Percentiles rank a stretch among this genome's conserved stretches.
phyloP scores from a whole-genome alignment of 23 tunicate species.

The Phallusia fumigata region DNA sequence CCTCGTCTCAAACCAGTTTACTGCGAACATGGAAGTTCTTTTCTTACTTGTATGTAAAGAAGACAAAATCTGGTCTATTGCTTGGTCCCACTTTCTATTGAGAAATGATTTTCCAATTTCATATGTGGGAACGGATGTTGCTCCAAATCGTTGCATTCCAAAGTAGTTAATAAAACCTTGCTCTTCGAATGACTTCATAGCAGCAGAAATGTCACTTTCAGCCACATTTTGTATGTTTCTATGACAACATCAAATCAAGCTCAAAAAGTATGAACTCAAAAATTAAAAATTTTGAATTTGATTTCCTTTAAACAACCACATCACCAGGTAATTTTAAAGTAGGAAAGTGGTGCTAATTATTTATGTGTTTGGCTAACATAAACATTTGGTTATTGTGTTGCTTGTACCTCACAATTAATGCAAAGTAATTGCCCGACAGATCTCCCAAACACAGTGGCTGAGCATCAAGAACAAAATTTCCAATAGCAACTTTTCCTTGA shows the following conservation, averaged over 20 bases:
- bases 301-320: too few species aligned
- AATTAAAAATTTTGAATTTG: background rate
- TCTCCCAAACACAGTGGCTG: slow-evolving; percentile 65
- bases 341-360: too few species aligned
- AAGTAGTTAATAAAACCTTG: slow-evolving; percentile 89
- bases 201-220: slow-evolving; percentile 19
- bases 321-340: too few species aligned
- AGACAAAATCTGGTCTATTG: slow-evolving; percentile 64
- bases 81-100: slow-evolving; percentile 54
- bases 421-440: slow-evolving; percentile 71
- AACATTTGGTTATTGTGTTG: too few species aligned
- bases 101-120: slow-evolving; percentile 72
- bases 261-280: background rate
- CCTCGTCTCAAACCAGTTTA: too few species aligned
- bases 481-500: slow-evolving; percentile 47
- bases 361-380: too few species aligned
- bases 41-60: background rate
- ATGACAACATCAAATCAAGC: background rate
- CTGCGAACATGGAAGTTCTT: too few species aligned
- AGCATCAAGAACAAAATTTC: slow-evolving; percentile 57
- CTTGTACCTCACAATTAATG: slow-evolving; percentile 64
- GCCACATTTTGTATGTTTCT: slow-evolving; percentile 44
- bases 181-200: slow-evolving; percentile 30
- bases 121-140: slow-evolving; percentile 54
- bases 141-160: slow-evolving; percentile 96